A percentile compares a stretch with the other conserved stretches of the same genome.
phyloP scores from a whole-genome alignment of 2,888 invertebrate genomes.

The Drosophila algonquin region DNA sequence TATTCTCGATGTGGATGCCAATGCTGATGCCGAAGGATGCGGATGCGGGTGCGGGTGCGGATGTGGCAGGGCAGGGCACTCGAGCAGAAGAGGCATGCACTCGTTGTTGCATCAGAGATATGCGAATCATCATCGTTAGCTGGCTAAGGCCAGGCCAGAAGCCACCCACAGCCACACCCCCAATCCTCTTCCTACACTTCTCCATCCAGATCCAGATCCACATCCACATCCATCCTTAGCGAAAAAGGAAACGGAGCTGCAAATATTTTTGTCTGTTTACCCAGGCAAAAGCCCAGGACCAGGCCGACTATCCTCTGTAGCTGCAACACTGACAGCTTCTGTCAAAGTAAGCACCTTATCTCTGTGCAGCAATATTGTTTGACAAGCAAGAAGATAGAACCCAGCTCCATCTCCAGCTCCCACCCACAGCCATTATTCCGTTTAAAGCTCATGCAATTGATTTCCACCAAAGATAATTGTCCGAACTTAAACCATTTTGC shows the following conservation, averaged over 20 bases:
- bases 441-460: conserved; percentile 31
- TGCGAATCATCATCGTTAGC: too few relatives aligned
- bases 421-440: neutral
- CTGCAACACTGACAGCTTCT: conserved; percentile 72
- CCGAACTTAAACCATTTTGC: conserved; percentile 9
- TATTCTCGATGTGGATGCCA: too few relatives aligned
- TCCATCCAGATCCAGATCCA: neutral
- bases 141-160: too few relatives aligned
- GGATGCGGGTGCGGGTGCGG: too few relatives aligned
- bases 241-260: conserved; percentile 29
- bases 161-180: too few relatives aligned
- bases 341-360: conserved; percentile 77
- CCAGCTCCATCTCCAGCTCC: neutral
- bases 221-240: neutral
- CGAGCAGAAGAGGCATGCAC: too few relatives aligned
- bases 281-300: conserved; percentile 23
- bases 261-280: conserved; percentile 65
- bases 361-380: conserved; percentile 67
- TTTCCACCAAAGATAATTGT: conserved; percentile 32
- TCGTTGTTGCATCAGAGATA: too few relatives aligned
- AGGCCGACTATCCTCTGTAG: neutral
- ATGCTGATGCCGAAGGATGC: too few relatives aligned
- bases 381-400: conserved; percentile 37
- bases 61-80: too few relatives aligned
- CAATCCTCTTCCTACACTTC: conserved; percentile 6